Base-by-base conservation (phyloP, 2,888 invertebrate genomes). In the Tenthredo notha region DNA sequence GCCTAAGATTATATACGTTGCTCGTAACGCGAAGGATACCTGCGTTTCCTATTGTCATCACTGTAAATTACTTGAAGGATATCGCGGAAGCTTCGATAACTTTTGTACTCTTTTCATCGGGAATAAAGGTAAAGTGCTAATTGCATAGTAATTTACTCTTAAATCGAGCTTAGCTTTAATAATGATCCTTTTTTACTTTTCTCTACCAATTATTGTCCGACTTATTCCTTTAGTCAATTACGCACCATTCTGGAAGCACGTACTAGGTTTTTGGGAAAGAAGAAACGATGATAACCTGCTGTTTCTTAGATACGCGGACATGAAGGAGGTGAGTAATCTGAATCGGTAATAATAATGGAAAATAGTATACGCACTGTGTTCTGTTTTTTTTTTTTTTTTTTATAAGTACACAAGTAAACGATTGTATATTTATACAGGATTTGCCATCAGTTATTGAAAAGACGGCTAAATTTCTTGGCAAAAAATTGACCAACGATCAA, bases 1-100 rank as follows among this genome's bases (percentile, higher is more conserved):
- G 84, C 93, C 94, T 2, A 93, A 92, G 95, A 95, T 97, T 4
- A 94, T 97, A 25, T 97, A 97, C 90, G 95, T 97, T 0, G 95
- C 95, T 0, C 94, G 97, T 88, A 96, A 97, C 90, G 96, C 97
- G 0, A 96, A 97, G 88, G 97, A 97, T 90, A 95, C 96, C 0
- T 95, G 95, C 2, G 95, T 97, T 0, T 97, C 97, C 0, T 96
- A 95, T 89, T 97, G 95, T 90, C 96, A 96, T 90, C 95, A 97
- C 85, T 95, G 95, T 89, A 95, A 94, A 87, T 94, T 96, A 89
- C 92, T 96, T 47, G 94, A 95, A 77, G 93, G 95, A 0, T 94
- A 95, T 89, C 93, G 92, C 25, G 95, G 95, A 0, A 94, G 93
- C 7, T 95, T 96, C 86, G 92, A 94, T 0, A 93, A 95, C 61